Base-by-base conservation (phyloP, 1,140 invertebrate species). In the Drosophila obscura region DNA sequence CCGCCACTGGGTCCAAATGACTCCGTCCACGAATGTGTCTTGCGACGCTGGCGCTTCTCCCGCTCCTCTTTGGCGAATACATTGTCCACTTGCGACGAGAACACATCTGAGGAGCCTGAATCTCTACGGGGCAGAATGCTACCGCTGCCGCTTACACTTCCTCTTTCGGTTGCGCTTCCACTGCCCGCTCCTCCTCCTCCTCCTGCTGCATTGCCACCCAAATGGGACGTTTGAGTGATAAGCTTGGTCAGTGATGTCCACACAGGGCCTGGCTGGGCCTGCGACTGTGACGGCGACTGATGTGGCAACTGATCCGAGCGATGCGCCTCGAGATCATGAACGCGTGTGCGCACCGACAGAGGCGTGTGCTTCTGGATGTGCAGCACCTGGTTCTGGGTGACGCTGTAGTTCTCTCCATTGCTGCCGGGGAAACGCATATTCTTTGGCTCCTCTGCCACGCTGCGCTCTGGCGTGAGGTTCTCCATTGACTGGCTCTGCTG, bases 371-470 rank as follows among this genome's bases (percentile, higher is more conserved):
- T 92, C 91, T 94, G 92, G 68, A 97, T 93, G 77, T 97, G 95
- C 28, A 97, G 94, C 64, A 97, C 96, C 93, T 97, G 96, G 90
- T 97, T 97, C 73, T 96, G 96, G 24, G 96, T 97, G 7, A 97
- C 96, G 90, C 96, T 97, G 91, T 97, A 97, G 39, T 95, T 95
- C 76, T 96, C 94, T 0, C 96, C 96, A 90, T 96, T 96, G 68
- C 95, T 95, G 82, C 96, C 96, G 0, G 96, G 96, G 94, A 97
- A 96, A 59, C 96, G 92, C 74, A 96, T 95, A 84, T 96, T 96
- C 49, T 95, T 93, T 11, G 95, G 95, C 92, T 93, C 94, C 49
- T 92, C 89, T 24, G 82, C 90, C 26, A 88, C 77, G 50, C 76
- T 90, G 4, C 84, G 79, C 48, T 92, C 90, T n/a, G 93, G 93